Conservation (phyloP, 2,888 invertebrate species). For the Limnephilus lunatus region DNA sequence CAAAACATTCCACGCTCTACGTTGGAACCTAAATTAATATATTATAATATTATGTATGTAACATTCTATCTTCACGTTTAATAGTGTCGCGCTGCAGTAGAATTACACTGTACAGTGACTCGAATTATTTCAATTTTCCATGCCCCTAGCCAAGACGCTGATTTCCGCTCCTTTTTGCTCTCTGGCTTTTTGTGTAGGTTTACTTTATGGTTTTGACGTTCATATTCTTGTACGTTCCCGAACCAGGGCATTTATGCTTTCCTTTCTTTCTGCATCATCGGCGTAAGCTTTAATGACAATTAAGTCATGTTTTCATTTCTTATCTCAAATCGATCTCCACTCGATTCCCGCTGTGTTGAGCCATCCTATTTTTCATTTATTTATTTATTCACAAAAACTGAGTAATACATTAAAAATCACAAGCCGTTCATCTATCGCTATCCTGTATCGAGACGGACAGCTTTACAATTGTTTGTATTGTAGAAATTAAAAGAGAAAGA, state of each 20-base stretch:
- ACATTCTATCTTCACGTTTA: neutral
- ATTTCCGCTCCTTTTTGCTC: neutral
- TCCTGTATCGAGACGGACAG: too few species aligned
- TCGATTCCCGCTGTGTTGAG: too few species aligned
- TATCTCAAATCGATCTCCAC: too few species aligned
- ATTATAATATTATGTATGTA: neutral
- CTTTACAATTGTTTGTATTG: too few species aligned
- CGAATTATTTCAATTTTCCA: constrained; percentile 52
- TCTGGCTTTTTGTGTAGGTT: neutral
- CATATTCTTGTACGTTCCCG: neutral
- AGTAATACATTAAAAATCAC: too few species aligned
- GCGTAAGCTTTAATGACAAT: neutral
- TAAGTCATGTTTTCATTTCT: neutral
- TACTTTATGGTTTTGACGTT: neutral
- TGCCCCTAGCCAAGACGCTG: neutral
- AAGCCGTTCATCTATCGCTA: too few species aligned
- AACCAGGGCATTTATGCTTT: neutral
- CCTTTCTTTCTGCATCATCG: neutral
- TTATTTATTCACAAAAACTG: too few species aligned
- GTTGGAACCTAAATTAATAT: constrained; percentile 7
- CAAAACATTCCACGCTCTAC: neutral
- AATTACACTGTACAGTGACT: constrained; percentile 30
- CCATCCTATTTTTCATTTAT: too few species aligned
- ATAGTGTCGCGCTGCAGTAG: neutral
- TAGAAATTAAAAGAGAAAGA: too few species aligned